Conservation (phyloP, 2,888 invertebrate genomes). For the Nomada fabriciana region DNA sequence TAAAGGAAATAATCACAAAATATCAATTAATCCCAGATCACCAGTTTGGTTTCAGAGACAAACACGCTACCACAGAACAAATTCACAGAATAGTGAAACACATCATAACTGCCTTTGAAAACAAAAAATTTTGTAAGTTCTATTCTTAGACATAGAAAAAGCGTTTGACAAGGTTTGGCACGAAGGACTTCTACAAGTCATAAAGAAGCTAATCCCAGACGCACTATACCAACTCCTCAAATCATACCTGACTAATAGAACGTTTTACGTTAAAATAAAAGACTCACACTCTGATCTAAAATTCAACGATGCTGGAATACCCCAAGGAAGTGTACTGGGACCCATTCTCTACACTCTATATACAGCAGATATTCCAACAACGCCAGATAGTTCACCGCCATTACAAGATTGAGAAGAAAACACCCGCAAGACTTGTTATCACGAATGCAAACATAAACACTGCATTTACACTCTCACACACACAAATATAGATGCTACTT, state of each 20-base stretch:
- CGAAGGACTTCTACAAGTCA: conserved; percentile 51
- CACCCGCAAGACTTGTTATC: too few species aligned
- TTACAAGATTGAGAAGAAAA: too few species aligned
- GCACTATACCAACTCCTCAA: conserved; percentile 30
- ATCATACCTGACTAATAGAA: neutral
- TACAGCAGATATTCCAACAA: neutral
- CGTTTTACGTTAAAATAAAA: neutral
- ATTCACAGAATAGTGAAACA: conserved; percentile 41
- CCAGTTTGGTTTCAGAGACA: conserved; percentile 66
- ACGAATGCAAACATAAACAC: too few species aligned
- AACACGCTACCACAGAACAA: conserved; percentile 62
- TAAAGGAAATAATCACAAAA: conserved; percentile 43
- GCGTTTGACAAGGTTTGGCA: conserved; percentile 65
- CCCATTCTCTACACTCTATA: neutral
- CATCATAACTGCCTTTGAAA: conserved; percentile 44
- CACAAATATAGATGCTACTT: too few species aligned
- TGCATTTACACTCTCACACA: too few species aligned
- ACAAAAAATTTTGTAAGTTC: conserved; percentile 53
- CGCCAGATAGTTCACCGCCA: neutral
- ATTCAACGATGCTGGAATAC: neutral
- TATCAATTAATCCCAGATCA: conserved; percentile 58
- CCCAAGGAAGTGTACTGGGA: neutral
- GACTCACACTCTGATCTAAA: neutral
- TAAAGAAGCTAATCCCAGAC: conserved; percentile 35
- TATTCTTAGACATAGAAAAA: conserved; percentile 56